Conservation (phyloP, 2,797 vertebrate genomes). For the Malurus splendens region DNA sequence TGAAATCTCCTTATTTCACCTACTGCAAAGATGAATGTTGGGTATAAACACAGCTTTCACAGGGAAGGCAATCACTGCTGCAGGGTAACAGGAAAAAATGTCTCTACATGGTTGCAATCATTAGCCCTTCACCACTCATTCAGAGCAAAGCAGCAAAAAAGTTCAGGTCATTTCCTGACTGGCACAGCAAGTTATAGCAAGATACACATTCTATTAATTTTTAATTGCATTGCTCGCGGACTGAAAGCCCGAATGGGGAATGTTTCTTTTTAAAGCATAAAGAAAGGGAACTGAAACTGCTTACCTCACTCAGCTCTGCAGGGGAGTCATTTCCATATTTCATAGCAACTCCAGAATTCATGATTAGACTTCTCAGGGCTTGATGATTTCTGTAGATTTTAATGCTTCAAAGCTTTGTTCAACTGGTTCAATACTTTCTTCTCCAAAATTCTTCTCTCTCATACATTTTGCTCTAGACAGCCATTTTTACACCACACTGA, state of each 20-base stretch:
- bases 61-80: neutral
- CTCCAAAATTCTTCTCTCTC: slow-evolving; percentile 36
- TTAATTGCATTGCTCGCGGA: slow-evolving; percentile 27
- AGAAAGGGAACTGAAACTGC: slow-evolving; percentile 48
- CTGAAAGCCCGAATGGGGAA: slow-evolving; percentile 10
- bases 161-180: slow-evolving; percentile 65
- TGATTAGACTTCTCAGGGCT: slow-evolving; percentile 68
- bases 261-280: slow-evolving; percentile 31
- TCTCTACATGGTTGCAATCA: neutral
- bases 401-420: slow-evolving; percentile 31
- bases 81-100: slow-evolving; percentile 1
- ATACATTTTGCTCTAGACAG: slow-evolving; percentile 62
- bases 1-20: slow-evolving; percentile 16
- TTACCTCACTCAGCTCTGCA: slow-evolving; percentile 80
- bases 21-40: slow-evolving; percentile 25
- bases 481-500: slow-evolving; percentile 64
- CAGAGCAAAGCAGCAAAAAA: slow-evolving; percentile 30
- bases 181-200: slow-evolving; percentile 59
- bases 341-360: slow-evolving; percentile 80
- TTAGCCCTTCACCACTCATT: slow-evolving; percentile 39
- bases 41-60: neutral
- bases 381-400: slow-evolving; percentile 43
- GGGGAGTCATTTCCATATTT: slow-evolving; percentile 75
- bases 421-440: slow-evolving; percentile 31
- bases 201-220: slow-evolving; percentile 58